phyloP scores from a whole-genome alignment of 2,797 vertebrate species.

The Linurgus olivaceus region DNA sequence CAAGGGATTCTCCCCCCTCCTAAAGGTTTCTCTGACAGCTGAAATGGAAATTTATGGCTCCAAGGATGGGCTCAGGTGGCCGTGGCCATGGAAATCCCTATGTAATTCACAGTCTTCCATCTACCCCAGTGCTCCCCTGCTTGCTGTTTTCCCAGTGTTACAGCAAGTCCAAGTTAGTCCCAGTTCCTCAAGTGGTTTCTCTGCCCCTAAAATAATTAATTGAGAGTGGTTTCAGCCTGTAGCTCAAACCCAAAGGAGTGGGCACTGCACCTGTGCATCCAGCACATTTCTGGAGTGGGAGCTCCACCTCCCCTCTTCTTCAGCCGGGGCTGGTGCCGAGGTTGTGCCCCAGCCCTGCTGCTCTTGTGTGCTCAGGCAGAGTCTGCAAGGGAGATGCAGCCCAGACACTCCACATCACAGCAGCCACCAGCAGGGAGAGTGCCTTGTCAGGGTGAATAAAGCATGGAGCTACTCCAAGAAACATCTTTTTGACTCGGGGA shows the following conservation, averaged over 20 bases:
- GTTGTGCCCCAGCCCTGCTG: accelerated
- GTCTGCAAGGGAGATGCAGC: not conserved
- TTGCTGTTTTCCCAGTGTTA: not conserved
- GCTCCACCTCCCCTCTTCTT: not conserved
- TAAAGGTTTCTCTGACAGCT: not conserved
- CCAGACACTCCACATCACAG: not conserved
- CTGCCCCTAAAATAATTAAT: not conserved
- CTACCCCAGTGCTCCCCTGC: not conserved
- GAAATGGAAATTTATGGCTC: not conserved
- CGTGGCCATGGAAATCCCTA: not conserved
- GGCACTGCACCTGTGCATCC: not conserved
- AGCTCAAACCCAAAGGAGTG: not conserved
- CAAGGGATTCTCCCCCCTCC: not conserved
- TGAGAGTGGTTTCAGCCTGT: not conserved
- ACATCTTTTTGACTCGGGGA: not conserved
- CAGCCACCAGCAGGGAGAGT: not conserved
- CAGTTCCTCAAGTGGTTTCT: not conserved
- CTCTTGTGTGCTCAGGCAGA: not conserved
- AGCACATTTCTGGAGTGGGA: not conserved
- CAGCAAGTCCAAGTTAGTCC: not conserved
- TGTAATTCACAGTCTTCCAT: not conserved
- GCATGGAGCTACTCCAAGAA: not conserved
- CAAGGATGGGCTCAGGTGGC: accelerated
- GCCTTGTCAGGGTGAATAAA: not conserved
- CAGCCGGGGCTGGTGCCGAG: accelerated